Evolutionary conservation across 1,140 invertebrate species (phyloP), one percentile per base, ranked within the genome.

Genomic region (Cylas formicarius): DNA sequence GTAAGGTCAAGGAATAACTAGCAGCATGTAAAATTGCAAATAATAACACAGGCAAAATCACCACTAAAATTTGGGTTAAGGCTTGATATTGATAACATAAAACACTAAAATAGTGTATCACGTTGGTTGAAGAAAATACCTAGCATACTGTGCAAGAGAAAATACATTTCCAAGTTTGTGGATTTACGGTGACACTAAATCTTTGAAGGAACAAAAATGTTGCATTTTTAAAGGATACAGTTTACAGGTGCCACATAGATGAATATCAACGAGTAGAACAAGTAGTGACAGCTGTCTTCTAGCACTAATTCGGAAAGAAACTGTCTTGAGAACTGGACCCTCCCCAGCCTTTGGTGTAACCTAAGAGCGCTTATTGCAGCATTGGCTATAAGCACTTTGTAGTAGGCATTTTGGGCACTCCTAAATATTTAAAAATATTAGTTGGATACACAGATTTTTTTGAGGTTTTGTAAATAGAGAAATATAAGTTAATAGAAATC

Each of bases 241-340:
- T 90, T 81, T 33, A 93, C 80, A 18, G 93, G 91, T 37, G 82
- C 72, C 22, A 84, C 83, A 67, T 87, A 92, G 49, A 96, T 73
- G 65, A 97, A 97, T 56, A 97, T 90, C 32, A 96, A 66, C 8
- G 90, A 90, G 67, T 87, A 99, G 65, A 97, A 80, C 37, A 98
- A 72, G 65, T 99, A 97, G 67, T 99, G 95, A 53, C 87, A 92
- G 43, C 90, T 94, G 71, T 98, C 95, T 68, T 98, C 95, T 27
- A 81, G 57, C 48, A 96, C 72, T 41, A 98, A 65, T 5, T 73
- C 66, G 8, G 75, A 71, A 20, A 96, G 67, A 65, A 93, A 97
- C 62, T 90, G 81, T 46, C 84, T 70, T 36, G 74, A 85, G 20
- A 96, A 71, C 35, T 82, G 76, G 45, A 95, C 83, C 34, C 73